phyloP scores from a whole-genome alignment of 2,888 invertebrate genomes.

The Pyrochroa serraticornis region DNA sequence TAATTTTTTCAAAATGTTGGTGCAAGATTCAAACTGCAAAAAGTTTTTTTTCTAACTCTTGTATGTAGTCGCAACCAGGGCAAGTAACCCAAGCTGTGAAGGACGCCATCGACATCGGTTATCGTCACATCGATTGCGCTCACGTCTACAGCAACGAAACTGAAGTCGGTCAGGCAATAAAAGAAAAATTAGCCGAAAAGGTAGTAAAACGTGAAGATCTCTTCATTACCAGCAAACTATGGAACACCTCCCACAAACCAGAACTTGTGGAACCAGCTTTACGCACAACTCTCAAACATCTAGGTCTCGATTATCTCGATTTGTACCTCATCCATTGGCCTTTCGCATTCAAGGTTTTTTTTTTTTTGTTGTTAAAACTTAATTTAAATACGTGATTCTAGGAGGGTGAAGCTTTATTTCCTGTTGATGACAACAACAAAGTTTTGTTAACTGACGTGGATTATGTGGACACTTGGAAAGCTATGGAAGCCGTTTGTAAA shows the following conservation, averaged over 20 bases:
- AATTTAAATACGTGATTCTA: slow-evolving; percentile 47
- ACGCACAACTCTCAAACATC: slow-evolving; percentile 68
- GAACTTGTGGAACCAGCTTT: slow-evolving; percentile 75
- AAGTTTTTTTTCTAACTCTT: too few species aligned
- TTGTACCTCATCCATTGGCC: slow-evolving; percentile 93
- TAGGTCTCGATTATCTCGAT: slow-evolving; percentile 79
- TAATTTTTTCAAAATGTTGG: slow-evolving; percentile 12
- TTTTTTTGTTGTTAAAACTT: too few species aligned
- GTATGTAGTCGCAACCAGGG: slow-evolving; percentile 65
- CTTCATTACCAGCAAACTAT: slow-evolving; percentile 71
- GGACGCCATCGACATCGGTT: slow-evolving; percentile 75
- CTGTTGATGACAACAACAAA: slow-evolving; percentile 66
- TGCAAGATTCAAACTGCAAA: too few species aligned
- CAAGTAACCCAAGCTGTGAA: slow-evolving; percentile 68
- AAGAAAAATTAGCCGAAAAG: slow-evolving; percentile 67
- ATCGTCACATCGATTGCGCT: slow-evolving; percentile 76
- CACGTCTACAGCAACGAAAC: slow-evolving; percentile 71
- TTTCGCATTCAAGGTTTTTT: slow-evolving; percentile 72
- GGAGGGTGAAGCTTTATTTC: slow-evolving; percentile 70
- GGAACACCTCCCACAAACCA: slow-evolving; percentile 80
- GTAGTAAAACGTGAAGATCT: slow-evolving; percentile 70
- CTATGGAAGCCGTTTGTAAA: slow-evolving; percentile 75
- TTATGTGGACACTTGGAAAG: slow-evolving; percentile 79
- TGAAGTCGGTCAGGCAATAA: slow-evolving; percentile 69
- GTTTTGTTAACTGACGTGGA: slow-evolving; percentile 69